Percentiles rank a stretch among this genome's conserved stretches.
Evolutionary conservation across 37 sponge, comb jelly and placozoan genomes (phyloP).

Genomic region (Oscarella lobularis): DNA sequence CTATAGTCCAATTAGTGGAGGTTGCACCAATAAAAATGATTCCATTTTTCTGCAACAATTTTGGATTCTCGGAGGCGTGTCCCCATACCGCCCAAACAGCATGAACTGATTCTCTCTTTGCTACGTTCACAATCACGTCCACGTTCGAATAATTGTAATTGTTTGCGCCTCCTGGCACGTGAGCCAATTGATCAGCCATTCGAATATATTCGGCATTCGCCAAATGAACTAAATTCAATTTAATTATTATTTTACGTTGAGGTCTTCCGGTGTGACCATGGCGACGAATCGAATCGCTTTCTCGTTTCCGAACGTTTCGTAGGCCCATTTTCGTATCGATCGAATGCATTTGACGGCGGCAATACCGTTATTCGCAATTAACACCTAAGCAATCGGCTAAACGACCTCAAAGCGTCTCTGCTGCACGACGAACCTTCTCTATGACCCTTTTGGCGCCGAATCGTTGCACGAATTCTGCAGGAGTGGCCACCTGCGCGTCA

Average conservation of each 20-base stretch:
- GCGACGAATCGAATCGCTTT: constrained; percentile 72
- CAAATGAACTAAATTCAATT: neutral
- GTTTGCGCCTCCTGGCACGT: constrained; percentile 96
- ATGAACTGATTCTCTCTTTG: constrained; percentile 74
- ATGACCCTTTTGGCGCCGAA: constrained; percentile 85
- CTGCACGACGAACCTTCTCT: constrained; percentile 38
- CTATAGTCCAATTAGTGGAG: too few species aligned
- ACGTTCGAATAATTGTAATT: constrained; percentile 99
- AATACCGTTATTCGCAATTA: constrained; percentile 95
- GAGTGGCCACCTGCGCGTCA: constrained; percentile 63
- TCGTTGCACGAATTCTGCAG: constrained; percentile 73
- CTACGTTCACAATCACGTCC: constrained; percentile 89
- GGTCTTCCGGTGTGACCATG: constrained; percentile 97
- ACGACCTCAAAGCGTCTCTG: too few species aligned
- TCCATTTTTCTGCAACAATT: constrained; percentile 55
- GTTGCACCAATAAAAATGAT: constrained; percentile 92
- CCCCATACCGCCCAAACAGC: constrained; percentile 99
- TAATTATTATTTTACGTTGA: constrained; percentile 66
- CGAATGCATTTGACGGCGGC: constrained; percentile 98
- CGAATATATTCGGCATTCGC: constrained; percentile 96
- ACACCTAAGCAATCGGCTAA: constrained; percentile 23
- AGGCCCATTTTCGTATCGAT: constrained; percentile 84
- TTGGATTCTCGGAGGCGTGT: constrained; percentile 96
- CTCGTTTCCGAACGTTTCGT: constrained; percentile 94
- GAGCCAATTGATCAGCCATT: constrained; percentile 83